phyloP scores from a whole-genome alignment of 1,140 invertebrate species.

The Drosophila insularis region DNA sequence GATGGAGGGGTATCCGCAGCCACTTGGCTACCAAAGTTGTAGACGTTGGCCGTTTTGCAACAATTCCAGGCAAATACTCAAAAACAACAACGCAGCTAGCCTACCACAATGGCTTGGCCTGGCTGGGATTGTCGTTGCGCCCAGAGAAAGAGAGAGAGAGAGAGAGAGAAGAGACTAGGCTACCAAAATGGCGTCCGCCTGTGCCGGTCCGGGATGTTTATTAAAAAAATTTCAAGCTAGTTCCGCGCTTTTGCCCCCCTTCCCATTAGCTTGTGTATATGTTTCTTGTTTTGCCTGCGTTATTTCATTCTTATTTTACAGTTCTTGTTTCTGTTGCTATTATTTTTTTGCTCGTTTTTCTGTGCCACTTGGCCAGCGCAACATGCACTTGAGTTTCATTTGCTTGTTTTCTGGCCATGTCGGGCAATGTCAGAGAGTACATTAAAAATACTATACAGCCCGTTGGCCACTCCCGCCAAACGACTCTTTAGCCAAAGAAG shows the following conservation, averaged over 20 bases:
- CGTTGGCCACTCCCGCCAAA: constrained; percentile 32
- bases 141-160: constrained; percentile 8
- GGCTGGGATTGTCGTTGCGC: constrained; percentile 44
- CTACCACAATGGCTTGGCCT: constrained; percentile 15
- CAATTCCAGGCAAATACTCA: constrained; percentile 71
- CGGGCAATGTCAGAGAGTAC: constrained; percentile 71
- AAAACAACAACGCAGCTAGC: constrained; percentile 50
- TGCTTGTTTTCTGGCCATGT: constrained; percentile 57
- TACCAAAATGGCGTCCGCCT: constrained; percentile 43
- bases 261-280: constrained; percentile 42
- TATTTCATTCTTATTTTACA: constrained; percentile 32
- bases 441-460: constrained; percentile 66
- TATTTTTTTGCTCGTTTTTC: constrained; percentile 43
- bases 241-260: constrained; percentile 17
- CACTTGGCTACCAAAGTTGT: constrained; percentile 58
- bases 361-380: constrained; percentile 66
- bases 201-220: constrained; percentile 60
- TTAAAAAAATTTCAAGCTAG: constrained; percentile 68
- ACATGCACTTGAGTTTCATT: constrained; percentile 80
- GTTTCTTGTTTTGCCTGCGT: constrained; percentile 51
- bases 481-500: background rate
- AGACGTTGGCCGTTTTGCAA: constrained; percentile 56
- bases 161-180: constrained; percentile 44
- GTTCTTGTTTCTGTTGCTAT: constrained; percentile 35
- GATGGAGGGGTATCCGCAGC: constrained; percentile 27